Base-by-base conservation (phyloP, 2,888 invertebrate species). In the Pogonocherus hispidulus region DNA sequence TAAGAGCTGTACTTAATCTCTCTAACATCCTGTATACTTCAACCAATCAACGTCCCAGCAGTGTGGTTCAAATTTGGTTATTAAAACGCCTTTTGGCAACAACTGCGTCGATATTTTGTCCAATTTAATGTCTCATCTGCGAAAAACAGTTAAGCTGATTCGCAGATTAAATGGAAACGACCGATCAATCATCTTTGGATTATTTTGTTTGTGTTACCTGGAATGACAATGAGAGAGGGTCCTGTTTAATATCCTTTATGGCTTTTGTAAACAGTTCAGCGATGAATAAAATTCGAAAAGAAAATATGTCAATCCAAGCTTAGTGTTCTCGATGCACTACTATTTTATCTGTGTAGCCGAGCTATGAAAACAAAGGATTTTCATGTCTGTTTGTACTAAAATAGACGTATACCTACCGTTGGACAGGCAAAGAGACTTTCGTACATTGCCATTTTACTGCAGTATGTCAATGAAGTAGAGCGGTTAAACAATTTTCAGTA, bases 171-270 rank as follows among this genome's bases (percentile, higher is more conserved):
- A 59, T 47, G 32, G 47, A 47, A 59, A 47, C 59, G 27, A 11
- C 32, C 32, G 59, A 59, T 59, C 59, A 59, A 59, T 59, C 59
- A 59, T 47, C 8, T 59, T 59, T 47, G 46, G 41, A 59, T 47
- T 59, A 59, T 59, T 59, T 32, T 47, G 59, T 47, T 59, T 47
- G 47, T 16, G 27, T 27, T 59, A 18, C 47, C 59, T 27, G 52
- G 52, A 52, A 11, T 32, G 52, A 52, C 52, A 52, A 52, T 32
- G 52, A 52, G 52, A 52, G 52, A 16, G 32, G 20, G 32, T 22
- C 22, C 32, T 32, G 52, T 32, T 52, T 52, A 52, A 52, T 52
- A 52, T 19, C 52, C 52, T 32, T 32, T 52, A 32, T 32, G 6
- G 32, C 16, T 52, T 52, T 16, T 27, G 52, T 52, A 52, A 52